A percentile compares a stretch with the other conserved stretches of the same genome.
phyloP scores from a whole-genome alignment of 2,797 vertebrate genomes.

The Anas acuta region DNA sequence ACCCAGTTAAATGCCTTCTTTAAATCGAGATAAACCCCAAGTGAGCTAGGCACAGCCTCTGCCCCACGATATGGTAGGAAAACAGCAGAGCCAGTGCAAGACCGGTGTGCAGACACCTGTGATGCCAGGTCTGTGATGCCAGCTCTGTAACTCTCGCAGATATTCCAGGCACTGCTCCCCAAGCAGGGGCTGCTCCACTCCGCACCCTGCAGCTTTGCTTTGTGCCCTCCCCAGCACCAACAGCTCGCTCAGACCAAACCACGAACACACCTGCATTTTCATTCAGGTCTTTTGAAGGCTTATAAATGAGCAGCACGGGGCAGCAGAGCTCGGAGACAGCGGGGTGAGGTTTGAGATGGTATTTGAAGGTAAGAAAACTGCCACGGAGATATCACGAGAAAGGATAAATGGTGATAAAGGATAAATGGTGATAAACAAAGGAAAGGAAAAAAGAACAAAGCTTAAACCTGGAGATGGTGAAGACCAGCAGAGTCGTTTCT shows the following conservation, averaged over 20 bases:
- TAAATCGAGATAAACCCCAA: neutral
- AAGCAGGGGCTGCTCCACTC: neutral
- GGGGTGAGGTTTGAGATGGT: neutral
- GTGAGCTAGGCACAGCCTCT: neutral
- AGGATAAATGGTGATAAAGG: neutral
- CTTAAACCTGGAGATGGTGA: neutral
- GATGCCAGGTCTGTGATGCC: too few relatives aligned
- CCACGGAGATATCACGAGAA: accelerated
- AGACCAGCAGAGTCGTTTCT: neutral
- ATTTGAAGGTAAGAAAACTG: neutral
- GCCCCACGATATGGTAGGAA: neutral
- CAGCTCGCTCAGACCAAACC: accelerated
- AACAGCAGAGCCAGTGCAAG: accelerated
- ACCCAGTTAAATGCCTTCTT: neutral
- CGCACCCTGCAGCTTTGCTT: too few relatives aligned
- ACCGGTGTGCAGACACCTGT: accelerated
- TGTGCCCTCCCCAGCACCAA: neutral
- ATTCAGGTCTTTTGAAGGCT: neutral
- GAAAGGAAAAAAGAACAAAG: neutral
- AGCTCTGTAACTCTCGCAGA: neutral
- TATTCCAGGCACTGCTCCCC: accelerated
- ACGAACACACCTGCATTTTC: neutral
- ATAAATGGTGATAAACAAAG: neutral
- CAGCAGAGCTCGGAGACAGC: neutral
- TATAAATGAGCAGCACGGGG: neutral